A percentile compares a stretch with the other conserved stretches of the same genome.
Conservation (phyloP, 2,797 vertebrate genomes). For the Notoglanidium macrostoma region DNA sequence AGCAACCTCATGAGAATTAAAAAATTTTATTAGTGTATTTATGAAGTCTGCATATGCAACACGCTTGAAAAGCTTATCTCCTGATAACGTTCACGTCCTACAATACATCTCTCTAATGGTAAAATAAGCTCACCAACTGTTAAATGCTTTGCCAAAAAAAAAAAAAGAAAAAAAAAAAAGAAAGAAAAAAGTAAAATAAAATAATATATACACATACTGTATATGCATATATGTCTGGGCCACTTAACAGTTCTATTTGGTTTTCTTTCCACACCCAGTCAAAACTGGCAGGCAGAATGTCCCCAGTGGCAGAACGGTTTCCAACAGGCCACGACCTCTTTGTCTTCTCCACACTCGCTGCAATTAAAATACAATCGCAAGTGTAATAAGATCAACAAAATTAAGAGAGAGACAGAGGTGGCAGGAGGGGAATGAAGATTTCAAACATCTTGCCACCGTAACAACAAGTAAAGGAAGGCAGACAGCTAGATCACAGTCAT, state of each 20-base stretch:
- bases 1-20: constrained; percentile 76
- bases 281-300: constrained; percentile 68
- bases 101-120: constrained; percentile 84
- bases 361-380: constrained; percentile 84
- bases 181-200: constrained; percentile 60
- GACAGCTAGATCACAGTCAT: constrained; percentile 82
- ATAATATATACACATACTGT: constrained; percentile 78
- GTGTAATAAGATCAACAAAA: constrained; percentile 74
- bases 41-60: constrained; percentile 93
- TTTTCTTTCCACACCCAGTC: constrained; percentile 82
- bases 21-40: constrained; percentile 95
- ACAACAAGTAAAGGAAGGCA: constrained; percentile 79
- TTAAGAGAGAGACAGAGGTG: constrained; percentile 55
- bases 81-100: constrained; percentile 84
- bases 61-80: constrained; percentile 86
- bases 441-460: constrained; percentile 73
- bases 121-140: constrained; percentile 90
- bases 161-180: constrained; percentile 62
- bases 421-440: constrained; percentile 65
- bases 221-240: constrained; percentile 78
- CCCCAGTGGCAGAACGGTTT: constrained; percentile 68
- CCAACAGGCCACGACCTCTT: constrained; percentile 73
- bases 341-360: constrained; percentile 75
- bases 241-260: constrained; percentile 80
- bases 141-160: constrained; percentile 79